Evolutionary conservation across 2,888 invertebrate genomes (phyloP).

Genomic region (Nycteola revayana): DNA sequence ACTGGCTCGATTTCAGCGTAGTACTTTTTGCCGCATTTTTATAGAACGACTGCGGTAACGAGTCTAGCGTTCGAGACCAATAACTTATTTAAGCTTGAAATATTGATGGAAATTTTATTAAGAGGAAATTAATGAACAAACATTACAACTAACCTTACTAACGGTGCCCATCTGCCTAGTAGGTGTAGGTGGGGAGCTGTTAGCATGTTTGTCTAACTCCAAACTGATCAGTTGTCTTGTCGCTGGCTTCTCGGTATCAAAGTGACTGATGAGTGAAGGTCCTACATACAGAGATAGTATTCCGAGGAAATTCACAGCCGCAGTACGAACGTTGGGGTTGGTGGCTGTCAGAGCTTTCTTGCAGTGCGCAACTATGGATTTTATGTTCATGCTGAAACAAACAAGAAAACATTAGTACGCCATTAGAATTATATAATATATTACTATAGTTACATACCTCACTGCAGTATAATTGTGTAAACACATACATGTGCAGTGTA

Average conservation of each 20-base stretch:
- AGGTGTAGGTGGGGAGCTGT: conserved; percentile 89
- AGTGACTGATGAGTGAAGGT: conserved; percentile 86
- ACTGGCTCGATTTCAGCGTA: too few relatives aligned
- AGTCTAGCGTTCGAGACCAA: too few relatives aligned
- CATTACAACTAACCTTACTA: conserved; percentile 61
- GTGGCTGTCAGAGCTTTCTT: conserved; percentile 93
- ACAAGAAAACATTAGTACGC: too few relatives aligned
- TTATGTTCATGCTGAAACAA: conserved; percentile 84
- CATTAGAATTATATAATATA: too few relatives aligned
- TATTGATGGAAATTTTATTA: too few relatives aligned
- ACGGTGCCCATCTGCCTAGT: conserved; percentile 82
- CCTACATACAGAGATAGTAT: conserved; percentile 92
- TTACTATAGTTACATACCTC: too few relatives aligned
- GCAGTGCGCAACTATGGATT: conserved; percentile 87
- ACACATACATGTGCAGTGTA: too few relatives aligned
- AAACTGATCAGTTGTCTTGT: conserved; percentile 91
- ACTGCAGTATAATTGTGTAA: too few relatives aligned
- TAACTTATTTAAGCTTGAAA: too few relatives aligned
- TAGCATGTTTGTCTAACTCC: conserved; percentile 91
- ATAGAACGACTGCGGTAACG: too few relatives aligned
- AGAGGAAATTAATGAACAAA: too few relatives aligned
- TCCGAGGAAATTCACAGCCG: conserved; percentile 88
- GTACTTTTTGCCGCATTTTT: too few relatives aligned
- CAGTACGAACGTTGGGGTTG: conserved; percentile 91
- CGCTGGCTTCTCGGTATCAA: conserved; percentile 93